Evolutionary conservation across 2,797 vertebrate genomes (phyloP).

Genomic region (Enoplosus armatus): DNA sequence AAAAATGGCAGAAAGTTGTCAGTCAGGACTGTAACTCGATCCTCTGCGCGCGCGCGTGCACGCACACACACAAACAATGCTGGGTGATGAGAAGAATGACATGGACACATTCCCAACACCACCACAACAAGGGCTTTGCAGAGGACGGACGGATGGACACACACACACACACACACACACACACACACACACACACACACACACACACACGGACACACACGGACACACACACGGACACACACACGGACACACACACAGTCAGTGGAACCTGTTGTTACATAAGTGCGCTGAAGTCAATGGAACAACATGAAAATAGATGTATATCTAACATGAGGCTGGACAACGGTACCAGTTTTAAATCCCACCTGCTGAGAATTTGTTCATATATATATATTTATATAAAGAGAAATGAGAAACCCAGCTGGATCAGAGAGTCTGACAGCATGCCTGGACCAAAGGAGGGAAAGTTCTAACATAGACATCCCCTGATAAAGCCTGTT

Average conservation of each 20-base stretch:
- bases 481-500: not conserved
- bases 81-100: no score
- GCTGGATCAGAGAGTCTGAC: slow-evolving; percentile 6
- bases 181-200: no score
- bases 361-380: no score
- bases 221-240: slow-evolving; percentile 8
- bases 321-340: not conserved
- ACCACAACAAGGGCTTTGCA: no score
- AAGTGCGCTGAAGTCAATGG: slow-evolving; percentile 32
- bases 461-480: not conserved
- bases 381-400: no score
- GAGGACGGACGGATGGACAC: no score
- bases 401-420: not conserved
- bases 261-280: slow-evolving; percentile 18
- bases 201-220: not conserved
- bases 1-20: no score
- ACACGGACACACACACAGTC: not conserved
- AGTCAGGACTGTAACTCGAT: slow-evolving; percentile 36
- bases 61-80: no score
- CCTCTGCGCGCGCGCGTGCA: no score
- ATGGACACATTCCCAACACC: no score
- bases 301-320: slow-evolving; percentile 45
- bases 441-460: not conserved
- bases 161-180: no score
- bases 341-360: not conserved